Conservation (phyloP, 2,888 invertebrate genomes). For the Candidula unifasciata region DNA sequence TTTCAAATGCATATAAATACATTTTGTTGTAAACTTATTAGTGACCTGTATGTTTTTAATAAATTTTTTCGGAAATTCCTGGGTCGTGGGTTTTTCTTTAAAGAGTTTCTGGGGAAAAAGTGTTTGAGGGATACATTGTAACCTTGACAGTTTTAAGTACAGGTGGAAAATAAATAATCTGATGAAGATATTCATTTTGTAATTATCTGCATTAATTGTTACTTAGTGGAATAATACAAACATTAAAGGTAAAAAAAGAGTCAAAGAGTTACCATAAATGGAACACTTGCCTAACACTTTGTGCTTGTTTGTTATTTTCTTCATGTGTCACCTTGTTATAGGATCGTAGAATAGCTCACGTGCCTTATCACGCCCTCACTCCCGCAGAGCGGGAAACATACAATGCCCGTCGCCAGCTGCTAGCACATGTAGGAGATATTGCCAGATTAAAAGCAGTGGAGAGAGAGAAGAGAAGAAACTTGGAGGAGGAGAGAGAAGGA, state of each 20-base stretch:
- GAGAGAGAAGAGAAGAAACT: slow-evolving; percentile 69
- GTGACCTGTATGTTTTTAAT: no score
- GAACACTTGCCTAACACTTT: neutral
- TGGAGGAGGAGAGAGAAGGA: slow-evolving; percentile 70
- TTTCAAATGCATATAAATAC: no score
- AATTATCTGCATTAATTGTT: no score
- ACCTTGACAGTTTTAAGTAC: no score
- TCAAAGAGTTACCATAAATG: neutral
- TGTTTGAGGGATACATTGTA: no score
- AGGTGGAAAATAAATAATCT: no score
- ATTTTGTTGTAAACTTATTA: no score
- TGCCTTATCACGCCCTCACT: slow-evolving; percentile 78
- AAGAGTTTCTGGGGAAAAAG: no score
- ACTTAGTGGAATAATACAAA: no score
- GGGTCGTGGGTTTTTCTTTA: no score
- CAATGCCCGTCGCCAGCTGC: slow-evolving; percentile 73
- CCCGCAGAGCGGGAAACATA: slow-evolving; percentile 77
- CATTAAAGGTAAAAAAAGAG: neutral
- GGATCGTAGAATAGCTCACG: slow-evolving; percentile 77
- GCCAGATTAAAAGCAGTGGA: slow-evolving; percentile 74
- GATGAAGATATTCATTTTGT: no score
- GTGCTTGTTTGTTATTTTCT: slow-evolving; percentile 13
- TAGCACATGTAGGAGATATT: slow-evolving; percentile 73
- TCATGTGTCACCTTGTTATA: slow-evolving; percentile 52
- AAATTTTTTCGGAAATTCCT: no score